Evolutionary conservation across 2,888 invertebrate species (phyloP).

Genomic region (Choristoneura rosaceana): DNA sequence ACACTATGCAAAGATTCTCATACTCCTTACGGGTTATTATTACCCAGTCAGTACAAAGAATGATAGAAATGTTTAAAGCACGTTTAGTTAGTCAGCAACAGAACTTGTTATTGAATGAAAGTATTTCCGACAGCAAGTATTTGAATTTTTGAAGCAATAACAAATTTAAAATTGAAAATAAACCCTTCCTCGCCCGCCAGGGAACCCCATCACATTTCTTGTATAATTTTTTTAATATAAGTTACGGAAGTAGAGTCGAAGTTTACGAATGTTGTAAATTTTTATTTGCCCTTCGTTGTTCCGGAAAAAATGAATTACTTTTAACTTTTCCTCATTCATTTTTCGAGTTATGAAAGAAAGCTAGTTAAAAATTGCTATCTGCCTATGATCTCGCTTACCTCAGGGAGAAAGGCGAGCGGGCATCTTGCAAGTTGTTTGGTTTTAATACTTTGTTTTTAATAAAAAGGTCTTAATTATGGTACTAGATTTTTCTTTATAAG

Average conservation of each 20-base stretch:
- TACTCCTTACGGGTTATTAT: too few relatives aligned
- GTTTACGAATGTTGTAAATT: slow-evolving; percentile 59
- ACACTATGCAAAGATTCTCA: too few relatives aligned
- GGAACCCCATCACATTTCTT: slow-evolving; percentile 55
- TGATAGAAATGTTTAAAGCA: too few relatives aligned
- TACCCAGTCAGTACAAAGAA: too few relatives aligned
- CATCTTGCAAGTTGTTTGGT: slow-evolving; percentile 10
- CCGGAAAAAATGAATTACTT: slow-evolving; percentile 53
- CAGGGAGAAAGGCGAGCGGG: slow-evolving; percentile 2
- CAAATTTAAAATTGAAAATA: slow-evolving; percentile 49
- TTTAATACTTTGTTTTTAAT: slow-evolving; percentile 10
- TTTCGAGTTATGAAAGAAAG: slow-evolving; percentile 52
- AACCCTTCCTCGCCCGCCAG: slow-evolving; percentile 41
- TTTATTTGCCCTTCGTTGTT: slow-evolving; percentile 47
- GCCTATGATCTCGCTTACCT: slow-evolving; percentile 33
- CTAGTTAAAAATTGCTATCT: slow-evolving; percentile 41
- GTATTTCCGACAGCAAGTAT: slow-evolving; percentile 22
- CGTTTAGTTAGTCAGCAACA: not conserved
- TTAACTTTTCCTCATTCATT: slow-evolving; percentile 53
- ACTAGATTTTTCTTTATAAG: not conserved
- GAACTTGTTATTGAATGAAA: not conserved
- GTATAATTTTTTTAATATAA: slow-evolving; percentile 64
- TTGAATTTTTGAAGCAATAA: slow-evolving; percentile 11
- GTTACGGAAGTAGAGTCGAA: slow-evolving; percentile 58
- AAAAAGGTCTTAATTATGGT: not conserved